Evolutionary conservation across 1,140 invertebrate genomes (phyloP), one percentile per base, ranked within the genome.

Genomic region (Zaprionus lachaisei): DNA sequence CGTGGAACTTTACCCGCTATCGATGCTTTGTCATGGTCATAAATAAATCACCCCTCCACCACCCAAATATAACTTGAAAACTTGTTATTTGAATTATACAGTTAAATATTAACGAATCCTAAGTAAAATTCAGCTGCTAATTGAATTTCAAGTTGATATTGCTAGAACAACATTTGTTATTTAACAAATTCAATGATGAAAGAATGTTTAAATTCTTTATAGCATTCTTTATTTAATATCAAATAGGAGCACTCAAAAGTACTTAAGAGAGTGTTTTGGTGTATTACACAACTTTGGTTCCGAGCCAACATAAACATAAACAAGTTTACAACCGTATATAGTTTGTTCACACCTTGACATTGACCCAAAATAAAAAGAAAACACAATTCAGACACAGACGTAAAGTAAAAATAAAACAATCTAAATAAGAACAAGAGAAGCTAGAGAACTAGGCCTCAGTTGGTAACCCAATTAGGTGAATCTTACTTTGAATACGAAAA

Each of bases 11-110:
- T 65, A 55, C 20, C 34, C 47, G 60, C 66, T 47, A 75, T 70
- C 66, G 60, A 75, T 70, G 66, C 72, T 75, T 75, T 75, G 66
- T 63, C 72, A 75, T 75, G 72, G 67, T 63, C 72, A 75, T 62
- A 57, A 49, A 69, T 41, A 24, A 67, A 22, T 1, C 9, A 7
- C 15, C 41, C 41, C n/a, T 4, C 41, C 41, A n/a, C 6, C n/a
- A 2, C 22, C 34, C 49, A 17, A 54, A 37, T 15, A 26, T 11
- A n/a, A 14, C 14, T 31, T 20, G 17, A 12, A 11, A 49, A 49
- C 47, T 24, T 51, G 47, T 24, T 51, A 51, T 22, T 51, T 24
- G 20, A 51, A 51, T 51, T 51, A n/a, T 47, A 47, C 41, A 47
- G n/a, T 17, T 17, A 44, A 44, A 44, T 44, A 44, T 44, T 44